Evolutionary conservation across 2,888 invertebrate species (phyloP).

Genomic region (Epicampocera succincta): DNA sequence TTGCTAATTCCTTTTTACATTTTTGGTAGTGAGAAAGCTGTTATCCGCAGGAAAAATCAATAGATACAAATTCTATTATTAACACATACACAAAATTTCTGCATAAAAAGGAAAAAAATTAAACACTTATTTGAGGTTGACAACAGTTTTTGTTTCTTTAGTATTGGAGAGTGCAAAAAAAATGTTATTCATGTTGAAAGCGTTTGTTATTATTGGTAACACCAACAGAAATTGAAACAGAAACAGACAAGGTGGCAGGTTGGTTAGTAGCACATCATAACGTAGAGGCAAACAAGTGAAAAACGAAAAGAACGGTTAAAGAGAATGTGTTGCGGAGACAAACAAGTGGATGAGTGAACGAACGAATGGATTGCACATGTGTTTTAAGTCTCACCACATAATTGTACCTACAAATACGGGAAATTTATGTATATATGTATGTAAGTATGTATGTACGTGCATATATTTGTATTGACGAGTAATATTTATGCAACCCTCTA

Average conservation of each 20-base stretch:
- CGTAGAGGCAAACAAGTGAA: constrained; percentile 32
- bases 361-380: constrained; percentile 56
- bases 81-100: constrained; percentile 9
- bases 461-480: constrained; percentile 15
- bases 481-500: constrained; percentile 6
- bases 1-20: neutral
- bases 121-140: constrained; percentile 43
- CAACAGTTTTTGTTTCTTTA: constrained; percentile 30
- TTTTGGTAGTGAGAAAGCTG: constrained; percentile 27
- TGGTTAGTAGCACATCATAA: constrained; percentile 36
- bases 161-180: constrained; percentile 31
- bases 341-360: constrained; percentile 32
- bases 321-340: constrained; percentile 39
- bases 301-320: constrained; percentile 4
- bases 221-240: constrained; percentile 23
- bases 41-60: constrained; percentile 57
- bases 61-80: constrained; percentile 58
- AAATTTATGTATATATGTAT: constrained; percentile 6
- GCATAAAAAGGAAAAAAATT: neutral
- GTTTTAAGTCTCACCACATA: constrained; percentile 64
- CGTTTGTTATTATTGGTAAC: constrained; percentile 53
- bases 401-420: constrained; percentile 36
- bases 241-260: constrained; percentile 37
- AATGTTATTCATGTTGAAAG: constrained; percentile 50
- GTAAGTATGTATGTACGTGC: neutral